Evolutionary conservation across 2,888 invertebrate species (phyloP).

Genomic region (Oscheius sp.): DNA sequence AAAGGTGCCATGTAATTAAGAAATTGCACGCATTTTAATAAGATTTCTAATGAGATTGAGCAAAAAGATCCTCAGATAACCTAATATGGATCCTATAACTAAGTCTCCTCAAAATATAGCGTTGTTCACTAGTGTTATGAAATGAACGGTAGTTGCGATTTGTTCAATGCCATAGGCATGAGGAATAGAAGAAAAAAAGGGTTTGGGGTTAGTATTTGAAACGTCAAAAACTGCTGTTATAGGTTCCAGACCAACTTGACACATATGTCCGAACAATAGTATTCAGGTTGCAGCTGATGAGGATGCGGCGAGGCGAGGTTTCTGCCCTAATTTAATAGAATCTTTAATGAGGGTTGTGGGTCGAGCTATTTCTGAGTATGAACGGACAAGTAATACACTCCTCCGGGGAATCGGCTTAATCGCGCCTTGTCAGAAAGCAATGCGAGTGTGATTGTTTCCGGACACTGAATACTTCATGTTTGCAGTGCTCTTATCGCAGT

Average conservation of each 20-base stretch:
- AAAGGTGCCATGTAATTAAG: neutral
- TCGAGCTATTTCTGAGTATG: slow-evolving; percentile 5
- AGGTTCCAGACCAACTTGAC: too few species aligned
- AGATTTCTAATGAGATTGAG: neutral
- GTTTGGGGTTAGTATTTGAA: too few species aligned
- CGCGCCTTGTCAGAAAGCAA: slow-evolving; percentile 30
- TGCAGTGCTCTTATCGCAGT: slow-evolving; percentile 22
- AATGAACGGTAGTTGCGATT: too few species aligned
- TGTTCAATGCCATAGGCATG: too few species aligned
- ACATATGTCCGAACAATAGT: too few species aligned
- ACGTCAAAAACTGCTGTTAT: too few species aligned
- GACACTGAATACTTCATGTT: slow-evolving; percentile 28
- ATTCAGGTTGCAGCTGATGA: neutral
- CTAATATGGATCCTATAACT: too few species aligned
- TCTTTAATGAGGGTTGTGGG: slow-evolving; percentile 2
- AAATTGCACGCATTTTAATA: neutral
- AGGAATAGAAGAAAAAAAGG: too few species aligned
- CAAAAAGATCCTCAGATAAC: too few species aligned
- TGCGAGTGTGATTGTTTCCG: slow-evolving; percentile 22
- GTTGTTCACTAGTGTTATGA: too few species aligned
- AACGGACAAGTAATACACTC: slow-evolving; percentile 3
- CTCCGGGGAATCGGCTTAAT: slow-evolving; percentile 24
- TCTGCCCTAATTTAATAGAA: slow-evolving; percentile 20
- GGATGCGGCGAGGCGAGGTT: neutral
- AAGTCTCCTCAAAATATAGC: too few species aligned